Conservation (phyloP, 2,797 vertebrate species). For the Smutsia gigantea region DNA sequence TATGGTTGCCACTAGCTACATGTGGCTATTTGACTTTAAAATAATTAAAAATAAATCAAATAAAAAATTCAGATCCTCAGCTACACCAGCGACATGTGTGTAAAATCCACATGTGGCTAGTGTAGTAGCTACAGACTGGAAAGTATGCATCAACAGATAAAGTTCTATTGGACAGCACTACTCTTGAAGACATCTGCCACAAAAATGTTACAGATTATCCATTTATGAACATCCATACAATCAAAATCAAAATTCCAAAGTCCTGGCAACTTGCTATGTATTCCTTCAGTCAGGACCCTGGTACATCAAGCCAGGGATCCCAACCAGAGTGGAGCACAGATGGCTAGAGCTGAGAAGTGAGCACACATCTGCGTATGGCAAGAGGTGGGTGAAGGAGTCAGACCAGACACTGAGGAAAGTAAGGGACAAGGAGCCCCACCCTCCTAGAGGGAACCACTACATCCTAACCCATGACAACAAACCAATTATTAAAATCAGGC, state of each 20-base stretch:
- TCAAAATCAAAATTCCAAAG: not conserved
- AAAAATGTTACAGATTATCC: not conserved
- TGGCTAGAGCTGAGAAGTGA: no score
- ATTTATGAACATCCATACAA: not conserved
- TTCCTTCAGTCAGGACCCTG: not conserved
- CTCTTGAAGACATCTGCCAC: not conserved
- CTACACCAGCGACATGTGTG: not conserved
- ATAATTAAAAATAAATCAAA: not conserved
- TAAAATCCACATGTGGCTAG: not conserved
- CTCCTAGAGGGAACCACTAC: not conserved
- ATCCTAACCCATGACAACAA: not conserved
- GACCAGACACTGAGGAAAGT: not conserved
- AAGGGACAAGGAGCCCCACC: not conserved
- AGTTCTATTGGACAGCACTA: not conserved
- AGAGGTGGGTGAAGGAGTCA: not conserved
- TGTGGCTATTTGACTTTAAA: not conserved
- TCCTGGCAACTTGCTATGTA: not conserved
- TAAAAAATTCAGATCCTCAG: not conserved
- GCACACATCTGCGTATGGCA: fast-evolving
- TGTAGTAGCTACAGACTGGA: not conserved
- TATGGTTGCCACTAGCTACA: not conserved
- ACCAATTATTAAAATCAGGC: not conserved
- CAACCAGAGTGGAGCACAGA: not conserved
- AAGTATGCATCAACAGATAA: not conserved
- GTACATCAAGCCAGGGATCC: not conserved